These are phyloP conservation scores for Charadrius vociferus DNA, from an alignment of 2,113 vertebrate species.

Conservation along the genomic window DNA sequence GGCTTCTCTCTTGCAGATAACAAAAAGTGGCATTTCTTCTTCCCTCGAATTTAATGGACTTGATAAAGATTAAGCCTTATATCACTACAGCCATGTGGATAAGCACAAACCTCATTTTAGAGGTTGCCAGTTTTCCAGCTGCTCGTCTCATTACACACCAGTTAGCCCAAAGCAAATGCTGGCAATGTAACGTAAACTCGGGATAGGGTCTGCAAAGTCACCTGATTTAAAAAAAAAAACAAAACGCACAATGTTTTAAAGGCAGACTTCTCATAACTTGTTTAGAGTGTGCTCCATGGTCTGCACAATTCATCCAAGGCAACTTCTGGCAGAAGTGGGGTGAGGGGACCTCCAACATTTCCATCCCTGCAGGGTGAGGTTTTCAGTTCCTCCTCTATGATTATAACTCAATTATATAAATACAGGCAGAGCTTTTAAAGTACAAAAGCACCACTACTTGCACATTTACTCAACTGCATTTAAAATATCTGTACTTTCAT, in stretches of 20 bases:
- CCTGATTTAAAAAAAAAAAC: background rate
- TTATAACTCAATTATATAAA: slow-evolving; percentile 16
- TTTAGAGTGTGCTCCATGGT: background rate
- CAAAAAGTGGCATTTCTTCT: background rate
- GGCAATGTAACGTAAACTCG: background rate
- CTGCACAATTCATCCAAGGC: background rate
- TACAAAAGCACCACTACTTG: background rate
- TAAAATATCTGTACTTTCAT: slow-evolving; percentile 1
- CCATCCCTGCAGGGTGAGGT: background rate
- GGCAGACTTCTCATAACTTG: background rate
- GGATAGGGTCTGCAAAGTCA: background rate
- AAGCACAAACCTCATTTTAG: background rate
- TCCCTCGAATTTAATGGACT: background rate
- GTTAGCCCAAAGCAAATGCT: background rate
- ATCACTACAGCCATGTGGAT: background rate
- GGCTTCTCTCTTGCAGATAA: background rate
- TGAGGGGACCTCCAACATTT: background rate
- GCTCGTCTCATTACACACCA: background rate
- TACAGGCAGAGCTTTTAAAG: slow-evolving; percentile 3
- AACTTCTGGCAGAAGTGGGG: background rate
- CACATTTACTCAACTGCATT: background rate
- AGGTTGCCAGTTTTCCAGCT: background rate
- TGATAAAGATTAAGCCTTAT: background rate
- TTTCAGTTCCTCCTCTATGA: slow-evolving; percentile 23
- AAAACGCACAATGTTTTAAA: background rate